Evolutionary conservation across 2,888 invertebrate species (phyloP).

Genomic region (Mylabris sibirica): DNA sequence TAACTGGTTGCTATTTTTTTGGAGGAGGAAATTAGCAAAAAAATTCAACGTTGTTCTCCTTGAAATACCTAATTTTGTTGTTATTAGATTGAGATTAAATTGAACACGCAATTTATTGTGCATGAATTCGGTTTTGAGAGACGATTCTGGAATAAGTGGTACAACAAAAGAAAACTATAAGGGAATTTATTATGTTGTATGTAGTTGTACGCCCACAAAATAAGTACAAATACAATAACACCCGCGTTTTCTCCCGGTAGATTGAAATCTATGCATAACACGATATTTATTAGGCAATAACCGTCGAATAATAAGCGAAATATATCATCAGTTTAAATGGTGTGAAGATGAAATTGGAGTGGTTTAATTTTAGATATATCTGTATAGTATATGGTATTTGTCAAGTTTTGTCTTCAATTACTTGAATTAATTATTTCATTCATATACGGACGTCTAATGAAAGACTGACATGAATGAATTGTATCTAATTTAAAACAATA

Average conservation of each 20-base stretch:
- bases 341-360: slow-evolving; percentile 17
- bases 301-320: background rate
- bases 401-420: background rate
- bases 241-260: background rate
- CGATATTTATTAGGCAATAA: slow-evolving; percentile 9
- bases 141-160: background rate
- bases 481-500: slow-evolving; percentile 22
- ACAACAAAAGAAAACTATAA: background rate
- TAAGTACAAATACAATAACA: slow-evolving; percentile 9
- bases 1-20: background rate
- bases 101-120: background rate
- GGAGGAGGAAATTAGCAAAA: background rate
- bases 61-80: slow-evolving; percentile 9
- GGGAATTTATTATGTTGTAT: slow-evolving; percentile 2
- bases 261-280: slow-evolving; percentile 10
- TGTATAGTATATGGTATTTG: background rate
- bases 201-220: slow-evolving; percentile 1
- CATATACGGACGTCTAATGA: background rate
- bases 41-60: background rate
- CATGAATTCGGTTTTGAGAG: background rate
- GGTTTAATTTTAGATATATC: background rate
- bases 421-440: slow-evolving; percentile 23
- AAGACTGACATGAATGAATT: slow-evolving; percentile 21
- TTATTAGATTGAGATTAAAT: background rate
- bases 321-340: slow-evolving; percentile 9